phyloP scores from a whole-genome alignment of 2,113 vertebrate species.

The Bombycilla garrulus region DNA sequence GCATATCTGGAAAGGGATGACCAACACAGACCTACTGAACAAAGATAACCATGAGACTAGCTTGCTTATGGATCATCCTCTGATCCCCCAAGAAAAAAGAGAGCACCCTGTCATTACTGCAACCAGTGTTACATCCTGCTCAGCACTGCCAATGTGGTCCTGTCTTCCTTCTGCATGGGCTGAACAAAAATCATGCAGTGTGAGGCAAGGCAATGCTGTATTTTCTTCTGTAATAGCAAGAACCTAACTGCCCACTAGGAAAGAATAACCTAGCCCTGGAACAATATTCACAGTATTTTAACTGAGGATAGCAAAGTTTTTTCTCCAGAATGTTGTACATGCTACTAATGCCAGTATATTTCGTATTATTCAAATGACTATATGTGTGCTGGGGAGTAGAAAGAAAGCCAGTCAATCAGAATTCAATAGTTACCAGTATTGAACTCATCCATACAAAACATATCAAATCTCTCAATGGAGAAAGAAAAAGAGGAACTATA shows the following conservation, averaged over 20 bases:
- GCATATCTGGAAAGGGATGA: background rate
- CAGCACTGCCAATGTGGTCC: background rate
- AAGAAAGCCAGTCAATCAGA: background rate
- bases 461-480: background rate
- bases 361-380: background rate
- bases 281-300: background rate
- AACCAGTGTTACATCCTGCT: background rate
- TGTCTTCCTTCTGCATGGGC: background rate
- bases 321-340: background rate
- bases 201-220: accelerated
- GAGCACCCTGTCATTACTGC: background rate
- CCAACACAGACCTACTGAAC: background rate
- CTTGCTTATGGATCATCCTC: background rate
- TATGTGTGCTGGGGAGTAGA: background rate
- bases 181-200: background rate
- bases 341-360: background rate
- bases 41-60: background rate
- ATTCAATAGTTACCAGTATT: background rate
- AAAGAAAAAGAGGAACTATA: background rate
- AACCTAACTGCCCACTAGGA: background rate
- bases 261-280: background rate
- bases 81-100: background rate
- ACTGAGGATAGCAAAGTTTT: background rate
- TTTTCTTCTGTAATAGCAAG: background rate
- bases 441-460: background rate